Percentiles rank a stretch among this genome's conserved stretches.
Conservation (phyloP, 2,113 vertebrate species). For the Baryphthengus martii region DNA sequence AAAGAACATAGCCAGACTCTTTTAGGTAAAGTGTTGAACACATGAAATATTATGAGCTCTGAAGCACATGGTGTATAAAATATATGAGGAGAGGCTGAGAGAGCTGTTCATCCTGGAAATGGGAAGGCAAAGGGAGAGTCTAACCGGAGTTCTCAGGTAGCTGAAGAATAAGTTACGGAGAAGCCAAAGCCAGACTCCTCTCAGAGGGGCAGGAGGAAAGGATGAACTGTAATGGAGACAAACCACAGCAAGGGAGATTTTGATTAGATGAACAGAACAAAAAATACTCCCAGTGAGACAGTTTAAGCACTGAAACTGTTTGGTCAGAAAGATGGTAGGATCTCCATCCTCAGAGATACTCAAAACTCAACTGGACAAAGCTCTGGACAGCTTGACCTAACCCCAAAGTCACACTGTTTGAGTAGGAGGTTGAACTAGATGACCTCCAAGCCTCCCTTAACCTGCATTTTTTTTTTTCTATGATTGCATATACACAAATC, state of each 20-base stretch:
- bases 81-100: not conserved
- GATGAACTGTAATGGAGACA: not conserved
- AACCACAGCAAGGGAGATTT: not conserved
- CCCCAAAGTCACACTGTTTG: not conserved
- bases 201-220: not conserved
- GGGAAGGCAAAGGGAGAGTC: not conserved
- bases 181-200: not conserved
- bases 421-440: not conserved
- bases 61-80: fast-evolving
- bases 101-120: not conserved
- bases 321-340: not conserved
- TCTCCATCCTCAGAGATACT: not conserved
- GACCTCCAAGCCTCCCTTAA: not conserved
- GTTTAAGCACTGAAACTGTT: not conserved
- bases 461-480: not conserved
- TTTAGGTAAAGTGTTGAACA: not conserved
- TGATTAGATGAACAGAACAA: not conserved
- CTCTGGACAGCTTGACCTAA: not conserved
- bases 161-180: not conserved
- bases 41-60: not conserved
- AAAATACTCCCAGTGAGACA: not conserved
- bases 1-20: not conserved
- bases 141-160: not conserved
- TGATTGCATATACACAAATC: not conserved
- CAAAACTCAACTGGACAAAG: not conserved